Base-by-base conservation (phyloP, 2,888 invertebrate genomes). In the Nematopogon swammerdamellus region DNA sequence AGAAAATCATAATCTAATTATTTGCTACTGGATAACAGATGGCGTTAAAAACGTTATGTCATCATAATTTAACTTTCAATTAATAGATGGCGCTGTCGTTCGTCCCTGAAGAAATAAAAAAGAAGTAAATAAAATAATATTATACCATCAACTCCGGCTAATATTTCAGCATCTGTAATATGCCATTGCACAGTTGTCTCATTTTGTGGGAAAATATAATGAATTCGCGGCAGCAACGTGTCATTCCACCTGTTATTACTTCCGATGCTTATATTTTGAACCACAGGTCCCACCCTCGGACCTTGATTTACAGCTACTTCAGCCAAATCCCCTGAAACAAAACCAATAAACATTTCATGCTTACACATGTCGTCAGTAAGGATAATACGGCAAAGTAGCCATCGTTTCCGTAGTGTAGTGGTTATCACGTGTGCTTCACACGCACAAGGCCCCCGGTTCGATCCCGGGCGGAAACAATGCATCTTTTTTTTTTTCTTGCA, bases 391-490 rank as follows among this genome's bases (percentile, higher is more conserved):
- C 8, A 25, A 6, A 25, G 5, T 25, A 25, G 25, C 25, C n/a
- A 36, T 36, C 36, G 84, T 84, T 84, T 84, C 83, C 84, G 85
- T 86, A 85, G 85, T 86, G 86, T 85, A 86, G 86, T 82, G 85
- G 86, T 86, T 85, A 86, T 86, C 86, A 86, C 85, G 85, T 86
- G 86, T 86, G 86, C 86, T 86, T 86, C 86, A 86, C 86, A 86
- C 85, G 86, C 86, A 86, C 86, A 85, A 85, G 82, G 82, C 72
- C 84, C 84, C 83, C 84, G 84, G 84, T 84, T 83, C 83, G 83
- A 84, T 82, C 84, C 84, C 83, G 84, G 84, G 83, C 84, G 83
- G 83, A 84, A 83, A 83, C 83, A 83, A 14, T 14, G 11, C n/a
- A n/a, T n/a, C n/a, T 36, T 36, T 36, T 36, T 36, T 36, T 36